Base-by-base conservation (phyloP, 1,140 invertebrate species). In the Tetragnatha versicolor region DNA sequence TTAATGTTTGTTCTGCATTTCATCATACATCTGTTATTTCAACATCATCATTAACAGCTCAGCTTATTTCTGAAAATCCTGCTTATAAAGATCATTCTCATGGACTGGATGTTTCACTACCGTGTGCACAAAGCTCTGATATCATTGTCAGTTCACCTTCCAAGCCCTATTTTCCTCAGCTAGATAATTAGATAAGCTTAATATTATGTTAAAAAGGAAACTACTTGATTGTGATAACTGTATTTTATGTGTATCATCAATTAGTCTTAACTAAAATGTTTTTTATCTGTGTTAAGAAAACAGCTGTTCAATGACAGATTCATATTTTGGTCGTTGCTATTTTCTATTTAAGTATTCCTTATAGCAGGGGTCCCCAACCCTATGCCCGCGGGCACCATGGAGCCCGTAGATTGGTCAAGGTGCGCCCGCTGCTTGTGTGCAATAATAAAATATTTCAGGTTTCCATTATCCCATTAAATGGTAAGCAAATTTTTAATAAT, bases 141-240 rank as follows among this genome's bases (percentile, higher is more conserved):
- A 53, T 42, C 31, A 60, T 31, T 73, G 69, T 73, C 51, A 73
- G 66, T 53, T 69, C 66, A 53, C 66, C 66, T 69, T 69, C 69
- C 51, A 73, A 58, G 39, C 35, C 27, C 51, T 31, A 37, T 73
- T 73, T 58, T 42, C 42, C 69, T 27, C 69, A 60, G 14, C 25
- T 53, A n/a, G 35, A 45, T 53, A 60, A 53, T 73, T 73, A 73
- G 47, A 58, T 55, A 33, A 53, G 20, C 14, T n/a, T 47, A 12
- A 60, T 73, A 53, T 73, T 27, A 9, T 3, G 33, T 49, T 68
- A 29, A 20, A 37, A 53, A 37, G 42, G 10, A 22, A 37, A 35
- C 20, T 25, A 49, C n/a, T 49, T 68, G 27, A 49, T 55, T 70
- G 47, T 70, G 47, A 70, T 70, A 53, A 55, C 45, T 33, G 49